A percentile compares a stretch with the other conserved stretches of the same genome.
Conservation (phyloP, 2,113 vertebrate species). For the Agapornis roseicollis region DNA sequence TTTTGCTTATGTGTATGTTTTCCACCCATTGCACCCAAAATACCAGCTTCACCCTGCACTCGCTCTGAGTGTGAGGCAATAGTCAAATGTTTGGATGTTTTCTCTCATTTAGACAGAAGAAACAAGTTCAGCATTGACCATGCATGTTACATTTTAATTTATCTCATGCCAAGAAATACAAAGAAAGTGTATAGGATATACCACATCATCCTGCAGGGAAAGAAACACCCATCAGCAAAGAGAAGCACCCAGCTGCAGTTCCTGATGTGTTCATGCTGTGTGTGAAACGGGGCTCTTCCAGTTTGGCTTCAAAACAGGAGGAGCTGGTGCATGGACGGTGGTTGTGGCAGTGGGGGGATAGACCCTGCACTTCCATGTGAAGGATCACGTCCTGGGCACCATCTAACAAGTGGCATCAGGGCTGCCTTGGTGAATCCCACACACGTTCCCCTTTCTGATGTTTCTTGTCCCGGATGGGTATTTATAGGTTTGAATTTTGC, state of each 20-base stretch:
- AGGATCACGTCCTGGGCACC: background rate
- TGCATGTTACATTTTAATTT: constrained; percentile 89
- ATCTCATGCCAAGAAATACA: constrained; percentile 90
- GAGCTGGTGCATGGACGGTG: background rate
- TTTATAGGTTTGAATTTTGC: constrained; percentile 8
- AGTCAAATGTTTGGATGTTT: background rate
- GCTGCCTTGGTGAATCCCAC: constrained; percentile 3
- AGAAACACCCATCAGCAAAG: background rate
- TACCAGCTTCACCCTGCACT: background rate
- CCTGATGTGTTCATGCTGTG: background rate
- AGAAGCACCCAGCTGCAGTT: background rate
- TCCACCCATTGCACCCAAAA: background rate
- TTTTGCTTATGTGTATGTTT: background rate
- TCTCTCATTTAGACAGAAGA: constrained; percentile 35
- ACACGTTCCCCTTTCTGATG: background rate
- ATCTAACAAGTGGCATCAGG: background rate
- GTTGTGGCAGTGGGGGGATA: background rate
- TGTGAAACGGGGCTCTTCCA: background rate
- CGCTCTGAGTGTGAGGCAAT: background rate
- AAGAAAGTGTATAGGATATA: constrained; percentile 73
- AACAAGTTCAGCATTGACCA: constrained; percentile 62
- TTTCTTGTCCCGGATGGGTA: background rate
- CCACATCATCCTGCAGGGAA: constrained; percentile 52
- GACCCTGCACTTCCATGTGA: background rate
- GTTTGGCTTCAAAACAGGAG: background rate